Base-by-base conservation (phyloP, 2,888 invertebrate species). In the Oscheius sp. region DNA sequence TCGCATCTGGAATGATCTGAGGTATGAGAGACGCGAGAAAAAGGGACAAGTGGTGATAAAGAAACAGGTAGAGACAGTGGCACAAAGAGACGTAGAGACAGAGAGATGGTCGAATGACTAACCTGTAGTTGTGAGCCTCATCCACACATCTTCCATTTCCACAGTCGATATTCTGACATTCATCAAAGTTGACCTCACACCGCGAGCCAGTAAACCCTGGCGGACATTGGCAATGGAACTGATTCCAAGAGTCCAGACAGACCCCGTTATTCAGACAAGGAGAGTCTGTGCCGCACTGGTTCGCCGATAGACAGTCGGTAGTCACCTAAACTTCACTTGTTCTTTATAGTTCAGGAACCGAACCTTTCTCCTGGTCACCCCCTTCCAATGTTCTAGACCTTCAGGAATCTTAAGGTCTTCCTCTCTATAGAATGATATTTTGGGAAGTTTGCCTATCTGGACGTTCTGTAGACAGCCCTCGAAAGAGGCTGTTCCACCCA, bases 151-250 rank as follows among this genome's bases (percentile, higher is more conserved):
- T 70, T 33, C 84, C 84, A 70, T 80, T 42, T 13, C 53, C 70
- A 51, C 79, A 79, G 51, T 76, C 72, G 13, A 48, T 63, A 47
- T 59, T 55, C 7, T 76, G 62, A 70, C 87, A 87, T 13, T 81
- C 77, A 50, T 87, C 83, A 59, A 83, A 73, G 35, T 82, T 81
- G n/a, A 65, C 73, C 55, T 84, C 79, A 60, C 87, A 87, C 47
- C 76, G 73, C 7, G 77, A 77, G 0, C 87, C 87, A 29, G 76
- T 78, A 74, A 84, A 88, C 0, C 85, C 85, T 0, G 75, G 59
- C 10, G 73, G 58, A 68, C 82, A 82, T 2, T 66, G 48, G 55
- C 80, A 82, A 29, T 74, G 72, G 59, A 74, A 75, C 73, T 73
- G 79, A 62, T 84, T 84, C 84, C 84, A 84, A 11, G 70, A 59